Percentiles rank a stretch among this genome's conserved stretches.
phyloP scores from a whole-genome alignment of 1,140 invertebrate genomes.

The Cotesia glomerata region DNA sequence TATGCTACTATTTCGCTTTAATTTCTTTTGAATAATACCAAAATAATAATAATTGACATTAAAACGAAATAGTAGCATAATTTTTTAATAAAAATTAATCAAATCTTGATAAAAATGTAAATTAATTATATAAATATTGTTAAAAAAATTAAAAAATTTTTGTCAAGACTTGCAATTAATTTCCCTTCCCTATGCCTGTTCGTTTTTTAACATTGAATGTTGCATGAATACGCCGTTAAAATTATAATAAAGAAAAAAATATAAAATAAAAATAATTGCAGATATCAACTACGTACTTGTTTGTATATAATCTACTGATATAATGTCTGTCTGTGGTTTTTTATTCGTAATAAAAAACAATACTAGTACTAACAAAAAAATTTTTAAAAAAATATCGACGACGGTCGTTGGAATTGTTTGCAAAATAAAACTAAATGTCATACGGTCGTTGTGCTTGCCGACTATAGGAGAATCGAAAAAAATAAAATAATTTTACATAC shows the following conservation, averaged over 20 bases:
- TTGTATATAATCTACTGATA: conserved; percentile 40
- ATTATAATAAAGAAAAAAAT: conserved; percentile 1
- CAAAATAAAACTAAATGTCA: no score
- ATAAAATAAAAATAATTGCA: background rate
- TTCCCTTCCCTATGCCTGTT: conserved; percentile 16
- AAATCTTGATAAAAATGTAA: no score
- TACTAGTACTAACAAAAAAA: background rate
- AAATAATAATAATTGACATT: background rate
- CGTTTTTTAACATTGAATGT: conserved; percentile 36
- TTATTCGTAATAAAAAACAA: conserved; percentile 3
- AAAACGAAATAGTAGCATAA: background rate
- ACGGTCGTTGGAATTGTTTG: background rate
- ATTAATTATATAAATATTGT: no score
- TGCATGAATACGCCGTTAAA: conserved; percentile 34
- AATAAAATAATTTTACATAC: conserved; percentile 24
- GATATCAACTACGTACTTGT: conserved; percentile 46
- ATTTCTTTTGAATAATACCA: background rate
- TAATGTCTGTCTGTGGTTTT: conserved; percentile 7
- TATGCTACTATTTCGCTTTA: no score
- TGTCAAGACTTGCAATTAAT: background rate
- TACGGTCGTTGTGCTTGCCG: no score
- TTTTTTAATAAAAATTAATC: no score
- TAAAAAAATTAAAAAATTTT: no score
- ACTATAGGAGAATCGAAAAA: background rate
- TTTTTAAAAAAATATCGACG: background rate